These are phyloP conservation scores for Neoseiulus cucumeris DNA, from an alignment of 1,140 invertebrate genomes.

Conservation along the genomic window DNA sequence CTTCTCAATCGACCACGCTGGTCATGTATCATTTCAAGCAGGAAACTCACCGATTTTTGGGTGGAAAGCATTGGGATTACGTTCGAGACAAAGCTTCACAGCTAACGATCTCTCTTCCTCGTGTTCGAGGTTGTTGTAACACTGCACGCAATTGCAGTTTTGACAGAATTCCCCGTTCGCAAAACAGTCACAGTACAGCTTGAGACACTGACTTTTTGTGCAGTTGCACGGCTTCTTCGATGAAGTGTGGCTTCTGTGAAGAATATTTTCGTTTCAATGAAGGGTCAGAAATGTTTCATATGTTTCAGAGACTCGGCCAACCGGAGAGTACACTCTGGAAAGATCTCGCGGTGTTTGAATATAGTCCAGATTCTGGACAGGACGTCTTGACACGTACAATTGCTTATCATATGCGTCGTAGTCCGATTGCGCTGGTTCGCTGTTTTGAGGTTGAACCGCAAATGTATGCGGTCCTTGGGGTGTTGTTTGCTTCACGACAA, in stretches of 20 bases:
- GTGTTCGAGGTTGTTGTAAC: slow-evolving; percentile 87
- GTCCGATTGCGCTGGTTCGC: background rate
- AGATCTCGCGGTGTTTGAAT: too few species aligned
- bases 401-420: slow-evolving; percentile 1
- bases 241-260: slow-evolving; percentile 8
- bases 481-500: background rate
- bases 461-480: background rate
- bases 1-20: background rate
- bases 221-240: slow-evolving; percentile 93
- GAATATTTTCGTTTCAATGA: too few species aligned
- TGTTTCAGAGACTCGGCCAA: too few species aligned
- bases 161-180: slow-evolving; percentile 98
- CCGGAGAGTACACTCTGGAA: too few species aligned
- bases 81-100: slow-evolving; percentile 71
- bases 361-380: too few species aligned
- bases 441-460: background rate
- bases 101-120: slow-evolving; percentile 85
- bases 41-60: slow-evolving; percentile 78
- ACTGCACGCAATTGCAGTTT: slow-evolving; percentile 94
- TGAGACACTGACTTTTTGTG: slow-evolving; percentile 94
- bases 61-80: slow-evolving; percentile 85
- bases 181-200: slow-evolving; percentile 98
- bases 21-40: background rate
- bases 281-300: too few species aligned
- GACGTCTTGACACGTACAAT: background rate